Percentiles rank a stretch among this genome's conserved stretches.
These are phyloP conservation scores for Monoplex corrugatus DNA, from an alignment of 2,888 invertebrate species.

Conservation along the genomic window DNA sequence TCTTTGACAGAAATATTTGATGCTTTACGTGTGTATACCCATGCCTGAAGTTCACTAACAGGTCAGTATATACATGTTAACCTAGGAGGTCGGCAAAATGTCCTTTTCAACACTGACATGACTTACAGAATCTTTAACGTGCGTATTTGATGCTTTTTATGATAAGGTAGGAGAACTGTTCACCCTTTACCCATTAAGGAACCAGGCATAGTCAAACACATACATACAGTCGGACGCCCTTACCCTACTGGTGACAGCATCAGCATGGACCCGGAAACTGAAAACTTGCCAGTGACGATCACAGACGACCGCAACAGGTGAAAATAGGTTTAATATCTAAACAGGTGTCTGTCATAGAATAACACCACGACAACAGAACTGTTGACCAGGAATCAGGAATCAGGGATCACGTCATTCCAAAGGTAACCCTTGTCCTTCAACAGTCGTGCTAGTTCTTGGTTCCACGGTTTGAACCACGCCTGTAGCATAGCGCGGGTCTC, in stretches of 20 bases:
- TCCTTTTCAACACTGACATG: too few relatives aligned
- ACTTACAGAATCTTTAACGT: too few relatives aligned
- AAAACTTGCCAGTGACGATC: neutral
- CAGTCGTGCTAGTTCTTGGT: constrained; percentile 60
- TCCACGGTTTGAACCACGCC: constrained; percentile 61
- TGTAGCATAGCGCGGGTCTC: constrained; percentile 61
- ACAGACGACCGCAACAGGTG: neutral
- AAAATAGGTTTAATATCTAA: neutral
- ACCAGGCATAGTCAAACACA: too few relatives aligned
- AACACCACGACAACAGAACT: neutral
- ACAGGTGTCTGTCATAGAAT: neutral
- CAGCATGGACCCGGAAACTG: too few relatives aligned
- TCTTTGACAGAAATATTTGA: too few relatives aligned
- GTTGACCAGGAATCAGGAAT: neutral
- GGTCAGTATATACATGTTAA: too few relatives aligned
- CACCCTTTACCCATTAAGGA: too few relatives aligned
- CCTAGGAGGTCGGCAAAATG: too few relatives aligned
- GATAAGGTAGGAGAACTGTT: too few relatives aligned
- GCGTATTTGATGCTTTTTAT: too few relatives aligned
- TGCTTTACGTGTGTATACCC: too few relatives aligned
- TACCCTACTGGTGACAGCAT: neutral
- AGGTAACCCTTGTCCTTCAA: constrained; percentile 61
- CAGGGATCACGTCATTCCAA: constrained; percentile 55
- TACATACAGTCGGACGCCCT: neutral
- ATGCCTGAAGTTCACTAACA: too few relatives aligned